Percentiles rank a stretch among this genome's conserved stretches.
These are phyloP conservation scores for Sander lucioperca DNA, from an alignment of 2,113 vertebrate genomes.

Conservation along the genomic window DNA sequence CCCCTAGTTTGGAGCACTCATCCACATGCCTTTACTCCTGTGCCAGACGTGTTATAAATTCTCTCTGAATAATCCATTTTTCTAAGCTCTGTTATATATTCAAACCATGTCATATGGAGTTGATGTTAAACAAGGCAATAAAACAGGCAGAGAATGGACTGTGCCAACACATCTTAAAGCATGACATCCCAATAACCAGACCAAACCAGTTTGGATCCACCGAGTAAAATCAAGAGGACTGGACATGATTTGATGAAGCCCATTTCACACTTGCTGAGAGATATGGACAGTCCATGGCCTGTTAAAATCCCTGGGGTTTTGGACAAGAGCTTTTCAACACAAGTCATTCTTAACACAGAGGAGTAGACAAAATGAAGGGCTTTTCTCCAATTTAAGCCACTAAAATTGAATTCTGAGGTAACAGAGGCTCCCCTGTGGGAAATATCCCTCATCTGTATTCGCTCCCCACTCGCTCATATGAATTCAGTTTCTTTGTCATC, in stretches of 20 bases:
- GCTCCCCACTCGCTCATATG: neutral
- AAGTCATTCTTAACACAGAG: slow-evolving; percentile 61
- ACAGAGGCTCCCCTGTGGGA: slow-evolving; percentile 40
- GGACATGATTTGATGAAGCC: slow-evolving; percentile 73
- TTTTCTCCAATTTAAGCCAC: slow-evolving; percentile 64
- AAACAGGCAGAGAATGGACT: slow-evolving; percentile 51
- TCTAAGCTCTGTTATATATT: slow-evolving; percentile 50
- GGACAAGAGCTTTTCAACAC: slow-evolving; percentile 63
- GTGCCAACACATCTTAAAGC: slow-evolving; percentile 60
- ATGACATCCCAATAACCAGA: slow-evolving; percentile 54
- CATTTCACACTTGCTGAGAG: slow-evolving; percentile 69
- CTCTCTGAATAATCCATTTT: slow-evolving; percentile 57
- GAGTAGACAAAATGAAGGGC: slow-evolving; percentile 68
- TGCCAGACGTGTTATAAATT: slow-evolving; percentile 63
- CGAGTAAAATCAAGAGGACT: slow-evolving; percentile 61
- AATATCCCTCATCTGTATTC: slow-evolving; percentile 49
- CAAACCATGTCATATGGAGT: slow-evolving; percentile 55
- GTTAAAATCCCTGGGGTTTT: slow-evolving; percentile 64
- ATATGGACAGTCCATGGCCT: slow-evolving; percentile 49
- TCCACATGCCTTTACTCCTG: slow-evolving; percentile 37
- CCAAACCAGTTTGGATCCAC: slow-evolving; percentile 57
- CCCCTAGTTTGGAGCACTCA: slow-evolving; percentile 28
- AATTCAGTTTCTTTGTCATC: slow-evolving; percentile 33
- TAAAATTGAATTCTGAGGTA: slow-evolving; percentile 73
- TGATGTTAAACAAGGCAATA: slow-evolving; percentile 66